A percentile compares a stretch with the other conserved stretches of the same genome.
phyloP scores from a whole-genome alignment of 2,113 vertebrate genomes.

The Anguilla rostrata region DNA sequence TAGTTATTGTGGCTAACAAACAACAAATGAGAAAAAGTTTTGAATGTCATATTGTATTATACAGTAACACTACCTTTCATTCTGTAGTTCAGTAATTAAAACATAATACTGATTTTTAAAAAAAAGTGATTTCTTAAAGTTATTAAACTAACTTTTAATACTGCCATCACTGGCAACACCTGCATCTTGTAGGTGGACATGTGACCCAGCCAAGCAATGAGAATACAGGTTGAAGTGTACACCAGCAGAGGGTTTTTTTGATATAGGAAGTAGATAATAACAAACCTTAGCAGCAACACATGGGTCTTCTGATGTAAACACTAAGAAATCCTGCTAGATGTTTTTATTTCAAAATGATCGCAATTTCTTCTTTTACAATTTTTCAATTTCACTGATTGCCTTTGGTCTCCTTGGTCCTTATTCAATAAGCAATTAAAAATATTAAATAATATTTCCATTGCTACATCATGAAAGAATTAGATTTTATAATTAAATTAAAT shows the following conservation, averaged over 20 bases:
- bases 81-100: not conserved
- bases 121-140: too few species aligned
- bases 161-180: not conserved
- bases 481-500: conserved; percentile 18
- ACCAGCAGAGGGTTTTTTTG: not conserved
- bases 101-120: not conserved
- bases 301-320: not conserved
- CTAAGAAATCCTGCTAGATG: not conserved
- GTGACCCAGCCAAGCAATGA: conserved; percentile 57
- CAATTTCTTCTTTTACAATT: not conserved
- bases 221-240: not conserved
- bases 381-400: conserved; percentile 24
- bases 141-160: not conserved
- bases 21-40: not conserved
- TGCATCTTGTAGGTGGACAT: conserved; percentile 37
- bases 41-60: not conserved
- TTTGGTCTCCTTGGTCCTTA: conserved; percentile 43
- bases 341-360: conserved; percentile 5
- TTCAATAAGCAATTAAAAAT: conserved; percentile 52
- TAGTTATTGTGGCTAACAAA: not conserved
- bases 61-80: not conserved
- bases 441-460: conserved; percentile 33
- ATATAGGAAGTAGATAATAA: conserved; percentile 10
- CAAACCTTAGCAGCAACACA: not conserved
- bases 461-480: conserved; percentile 43